Percentiles rank a stretch among this genome's conserved stretches.
phyloP scores from a whole-genome alignment of 1,140 invertebrate genomes.

The Eueides isabella region DNA sequence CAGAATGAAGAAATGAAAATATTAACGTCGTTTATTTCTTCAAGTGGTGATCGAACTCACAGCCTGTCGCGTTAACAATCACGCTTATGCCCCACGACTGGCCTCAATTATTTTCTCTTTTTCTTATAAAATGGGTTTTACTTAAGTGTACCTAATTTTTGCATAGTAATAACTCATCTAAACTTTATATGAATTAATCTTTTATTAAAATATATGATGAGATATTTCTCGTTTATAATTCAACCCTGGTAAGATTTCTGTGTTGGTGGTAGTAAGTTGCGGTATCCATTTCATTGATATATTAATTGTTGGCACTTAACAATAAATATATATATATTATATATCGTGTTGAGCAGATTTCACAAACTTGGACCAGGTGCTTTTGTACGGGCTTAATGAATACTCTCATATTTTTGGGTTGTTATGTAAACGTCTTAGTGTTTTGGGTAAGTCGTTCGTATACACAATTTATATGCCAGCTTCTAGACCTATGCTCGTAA shows the following conservation, averaged over 20 bases:
- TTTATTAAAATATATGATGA: not conserved
- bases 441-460: slow-evolving; percentile 7
- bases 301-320: slow-evolving; percentile 3
- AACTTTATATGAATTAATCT: not conserved
- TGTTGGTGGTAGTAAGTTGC: not conserved
- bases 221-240: not conserved
- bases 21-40: too few species aligned
- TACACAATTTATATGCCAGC: not conserved
- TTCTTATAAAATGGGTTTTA: too few species aligned
- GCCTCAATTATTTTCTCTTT: too few species aligned
- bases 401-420: slow-evolving; percentile 12
- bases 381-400: slow-evolving; percentile 12
- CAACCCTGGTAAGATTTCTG: not conserved
- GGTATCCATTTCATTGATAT: slow-evolving; percentile 5
- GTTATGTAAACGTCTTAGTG: slow-evolving; percentile 13
- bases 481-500: not conserved
- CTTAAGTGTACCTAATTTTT: too few species aligned
- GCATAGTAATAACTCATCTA: too few species aligned
- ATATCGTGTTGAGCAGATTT: not conserved
- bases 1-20: too few species aligned
- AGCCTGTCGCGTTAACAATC: too few species aligned
- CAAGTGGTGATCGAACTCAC: too few species aligned
- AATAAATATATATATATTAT: slow-evolving; percentile 8
- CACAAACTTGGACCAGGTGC: slow-evolving; percentile 3
- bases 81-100: too few species aligned